Evolutionary conservation across 2,797 vertebrate species (phyloP), one percentile per base, ranked within the genome.

Genomic region (Sebastes reedi): DNA sequence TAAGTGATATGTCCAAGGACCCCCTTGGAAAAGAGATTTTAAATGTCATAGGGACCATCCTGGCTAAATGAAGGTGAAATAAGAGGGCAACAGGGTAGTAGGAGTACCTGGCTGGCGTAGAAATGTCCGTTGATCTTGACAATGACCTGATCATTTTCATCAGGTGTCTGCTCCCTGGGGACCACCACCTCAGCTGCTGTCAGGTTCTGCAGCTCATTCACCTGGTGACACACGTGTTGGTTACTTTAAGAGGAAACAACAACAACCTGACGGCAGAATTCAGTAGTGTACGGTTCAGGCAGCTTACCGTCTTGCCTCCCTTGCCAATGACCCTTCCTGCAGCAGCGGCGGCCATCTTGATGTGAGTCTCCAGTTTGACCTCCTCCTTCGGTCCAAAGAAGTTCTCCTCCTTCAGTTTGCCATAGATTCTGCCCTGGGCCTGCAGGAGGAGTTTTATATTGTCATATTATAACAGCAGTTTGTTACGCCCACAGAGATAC

Each of bases 61-160:
- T 46, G 42, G 42, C 42, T 18, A 46, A 46, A 46, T 46, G 42
- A 50, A 8, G 46, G 18, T 50, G 16, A 50, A 20, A 36, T 66
- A 32, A 13, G 14, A 46, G 13, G 52, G 50, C 12, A 13, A 13
- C 16, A 14, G 36, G n/a, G 64, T 24, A 25, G 3, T 5, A 58
- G 62, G 4, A 18, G 22, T 81, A 98, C 98, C 97, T 99, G 98
- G 93, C 98, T 99, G 90, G 98, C 98, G 6, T 98, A 99, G 95
- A 99, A 99, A 91, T 99, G 98, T 86, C 98, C 98, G 0, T 97
- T 98, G 94, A 99, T 99, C 95, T 99, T 99, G 75, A 99, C 98
- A 0, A 98, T 97, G 89, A 99, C 98, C 92, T 98, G 98, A 90
- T 99, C 97, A 0, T 98, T 97, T 88, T 99, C 97, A 16, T 98